phyloP scores from a whole-genome alignment of 2,888 invertebrate genomes.

The Protonemura montana region DNA sequence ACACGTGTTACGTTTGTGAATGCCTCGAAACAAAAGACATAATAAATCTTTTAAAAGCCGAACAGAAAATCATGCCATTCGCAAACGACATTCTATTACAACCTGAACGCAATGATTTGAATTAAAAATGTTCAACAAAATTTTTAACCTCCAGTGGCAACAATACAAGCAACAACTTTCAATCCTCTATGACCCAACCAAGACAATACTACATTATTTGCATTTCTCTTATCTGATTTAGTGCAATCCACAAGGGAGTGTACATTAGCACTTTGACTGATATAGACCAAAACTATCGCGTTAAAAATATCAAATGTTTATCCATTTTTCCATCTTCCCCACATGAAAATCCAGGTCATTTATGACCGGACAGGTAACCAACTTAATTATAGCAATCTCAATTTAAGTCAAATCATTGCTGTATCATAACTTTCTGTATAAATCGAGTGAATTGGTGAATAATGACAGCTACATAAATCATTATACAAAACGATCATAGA shows the following conservation, averaged over 20 bases:
- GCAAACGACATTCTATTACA: neutral
- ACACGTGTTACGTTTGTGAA: too few species aligned
- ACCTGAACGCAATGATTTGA: neutral
- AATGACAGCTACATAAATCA: neutral
- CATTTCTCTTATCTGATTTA: constrained; percentile 1
- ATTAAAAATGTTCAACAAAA: neutral
- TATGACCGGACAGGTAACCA: neutral
- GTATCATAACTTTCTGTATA: constrained; percentile 4
- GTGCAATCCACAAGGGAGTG: neutral
- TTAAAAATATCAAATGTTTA: too few species aligned
- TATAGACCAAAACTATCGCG: neutral
- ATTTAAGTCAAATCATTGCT: neutral
- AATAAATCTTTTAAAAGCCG: neutral
- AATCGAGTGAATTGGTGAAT: neutral
- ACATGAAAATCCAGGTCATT: neutral
- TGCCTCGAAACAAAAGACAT: neutral
- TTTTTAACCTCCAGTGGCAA: neutral
- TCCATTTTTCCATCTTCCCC: neutral
- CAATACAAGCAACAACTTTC: neutral
- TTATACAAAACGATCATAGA: neutral
- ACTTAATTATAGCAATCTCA: neutral
- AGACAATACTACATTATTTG: neutral
- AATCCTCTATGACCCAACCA: neutral
- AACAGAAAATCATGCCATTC: neutral
- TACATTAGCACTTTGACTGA: neutral